Base-by-base conservation (phyloP, 2,888 invertebrate genomes). In the Apeira syringaria region DNA sequence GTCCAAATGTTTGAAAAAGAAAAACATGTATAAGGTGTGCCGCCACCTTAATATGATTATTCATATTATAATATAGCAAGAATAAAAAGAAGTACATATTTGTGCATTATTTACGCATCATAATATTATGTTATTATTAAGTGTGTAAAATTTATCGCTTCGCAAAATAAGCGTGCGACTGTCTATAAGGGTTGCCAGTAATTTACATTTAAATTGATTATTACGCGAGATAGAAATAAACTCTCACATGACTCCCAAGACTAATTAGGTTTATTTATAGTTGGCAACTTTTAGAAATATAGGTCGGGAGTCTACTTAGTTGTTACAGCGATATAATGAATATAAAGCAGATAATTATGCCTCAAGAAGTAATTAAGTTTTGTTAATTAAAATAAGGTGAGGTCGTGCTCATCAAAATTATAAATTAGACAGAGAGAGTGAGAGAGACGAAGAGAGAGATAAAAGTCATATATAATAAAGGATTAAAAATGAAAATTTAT, bases 191-290 rank as follows among this genome's bases (percentile, higher is more conserved):
- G 64, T 56, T 39, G 39, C 63, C 66, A 67, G 66, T 57, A 67
- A 77, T 76, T 73, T 68, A 67, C 74, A 76, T 75, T 66, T 68
- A 69, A 74, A 77, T 76, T 69, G 68, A 66, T 66, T 59, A 62
- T 61, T 59, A 55, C 39, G 34, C 50, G 42, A 47, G 55, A 53
- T 55, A 61, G 59, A 63, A 61, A 66, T 56, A 64, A 63, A 64
- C 59, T 61, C 60, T 61, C 58, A 56, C 61, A 54, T 47, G 42
- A 28, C 42, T 56, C 7, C 40, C 47, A 34, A 47, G 52, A 49
- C 57, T 62, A 50, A 49, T 53, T 50, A 56, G 58, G 53, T 57
- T 57, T 50, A 50, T 52, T 45, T 45, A 52, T 50, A 50, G 50
- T 31, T 41, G 39, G 52, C 50, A 48, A 53, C 44, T 53, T 46